phyloP scores from a whole-genome alignment of 2,797 vertebrate genomes.

The Myripristis murdjan region DNA sequence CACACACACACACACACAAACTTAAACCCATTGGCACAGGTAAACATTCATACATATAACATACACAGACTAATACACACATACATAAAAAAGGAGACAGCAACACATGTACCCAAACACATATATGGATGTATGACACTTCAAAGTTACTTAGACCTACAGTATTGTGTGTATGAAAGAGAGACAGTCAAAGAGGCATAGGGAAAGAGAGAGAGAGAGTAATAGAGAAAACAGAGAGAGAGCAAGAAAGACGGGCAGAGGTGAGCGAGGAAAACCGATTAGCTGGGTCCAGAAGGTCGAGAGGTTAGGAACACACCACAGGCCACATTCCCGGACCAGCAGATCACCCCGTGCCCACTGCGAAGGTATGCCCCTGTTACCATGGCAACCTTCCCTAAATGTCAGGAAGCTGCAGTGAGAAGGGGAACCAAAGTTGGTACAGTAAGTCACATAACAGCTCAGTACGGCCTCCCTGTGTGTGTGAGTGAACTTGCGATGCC shows the following conservation, averaged over 20 bases:
- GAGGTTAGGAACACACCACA: constrained; percentile 69
- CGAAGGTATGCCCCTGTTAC: constrained; percentile 36
- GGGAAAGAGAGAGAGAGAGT: not conserved
- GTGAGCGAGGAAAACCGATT: constrained; percentile 29
- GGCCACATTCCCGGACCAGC: constrained; percentile 63
- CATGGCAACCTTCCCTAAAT: constrained; percentile 63
- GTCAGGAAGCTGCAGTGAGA: constrained; percentile 52
- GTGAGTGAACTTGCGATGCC: not conserved
- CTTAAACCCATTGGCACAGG: too few relatives aligned
- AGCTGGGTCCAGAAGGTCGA: constrained; percentile 41
- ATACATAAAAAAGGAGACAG: not conserved
- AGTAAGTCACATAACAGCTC: constrained; percentile 46
- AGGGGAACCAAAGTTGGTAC: constrained; percentile 22
- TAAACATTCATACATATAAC: not conserved
- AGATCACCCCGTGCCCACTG: constrained; percentile 41
- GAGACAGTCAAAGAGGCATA: not conserved
- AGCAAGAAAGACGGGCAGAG: not conserved
- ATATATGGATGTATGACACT: too few relatives aligned
- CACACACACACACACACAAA: too few relatives aligned
- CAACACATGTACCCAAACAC: not conserved
- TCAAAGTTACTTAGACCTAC: not conserved
- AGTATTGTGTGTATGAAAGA: not conserved
- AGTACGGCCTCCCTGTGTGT: constrained; percentile 7
- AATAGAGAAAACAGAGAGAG: not conserved
- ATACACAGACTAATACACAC: not conserved